Evolutionary conservation across 2,797 vertebrate genomes (phyloP).

Genomic region (Austrolebias charrua): DNA sequence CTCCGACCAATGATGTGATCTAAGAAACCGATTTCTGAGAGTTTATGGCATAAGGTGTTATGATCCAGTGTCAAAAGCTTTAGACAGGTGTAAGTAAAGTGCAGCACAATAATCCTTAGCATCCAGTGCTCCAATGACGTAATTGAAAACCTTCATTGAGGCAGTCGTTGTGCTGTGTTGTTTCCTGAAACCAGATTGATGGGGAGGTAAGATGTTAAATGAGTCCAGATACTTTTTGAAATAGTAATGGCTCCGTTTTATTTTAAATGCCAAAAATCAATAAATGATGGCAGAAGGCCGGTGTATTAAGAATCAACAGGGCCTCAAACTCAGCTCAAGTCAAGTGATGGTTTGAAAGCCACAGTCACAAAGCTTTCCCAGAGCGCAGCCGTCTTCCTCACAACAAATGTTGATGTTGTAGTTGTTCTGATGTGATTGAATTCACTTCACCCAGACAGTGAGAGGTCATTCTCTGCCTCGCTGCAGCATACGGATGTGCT

Average conservation of each 20-base stretch:
- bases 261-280: constrained; percentile 60
- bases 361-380: constrained; percentile 43
- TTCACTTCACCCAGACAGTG: constrained; percentile 51
- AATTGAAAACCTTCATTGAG: no score
- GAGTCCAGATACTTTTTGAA: no score
- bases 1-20: no score
- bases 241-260: constrained; percentile 58
- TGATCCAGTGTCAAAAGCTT: no score
- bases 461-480: constrained; percentile 61
- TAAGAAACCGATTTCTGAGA: no score
- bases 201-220: no score
- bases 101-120: no score
- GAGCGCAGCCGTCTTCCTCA: constrained; percentile 44
- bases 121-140: no score
- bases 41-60: no score
- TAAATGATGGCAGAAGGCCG: constrained; percentile 44
- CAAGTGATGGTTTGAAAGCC: constrained; percentile 52
- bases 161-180: no score
- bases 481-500: constrained; percentile 57
- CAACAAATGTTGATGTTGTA: constrained; percentile 44
- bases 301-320: constrained; percentile 46
- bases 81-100: no score
- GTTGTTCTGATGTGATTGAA: constrained; percentile 69
- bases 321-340: constrained; percentile 57
- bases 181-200: no score